phyloP scores from a whole-genome alignment of 2,888 invertebrate species.

The Aphidius colemani region DNA sequence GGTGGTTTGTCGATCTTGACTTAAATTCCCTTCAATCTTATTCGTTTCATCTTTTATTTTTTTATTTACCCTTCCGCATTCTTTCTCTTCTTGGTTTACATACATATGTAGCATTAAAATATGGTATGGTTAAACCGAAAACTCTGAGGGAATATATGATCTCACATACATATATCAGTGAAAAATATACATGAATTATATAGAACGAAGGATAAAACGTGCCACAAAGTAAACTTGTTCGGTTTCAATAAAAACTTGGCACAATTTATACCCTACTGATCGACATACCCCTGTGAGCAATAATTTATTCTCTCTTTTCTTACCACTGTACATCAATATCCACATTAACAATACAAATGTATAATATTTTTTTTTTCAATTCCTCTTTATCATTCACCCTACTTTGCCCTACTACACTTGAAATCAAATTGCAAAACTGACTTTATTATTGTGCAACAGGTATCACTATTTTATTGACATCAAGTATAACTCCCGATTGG shows the following conservation, averaged over 20 bases:
- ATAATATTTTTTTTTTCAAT: not conserved
- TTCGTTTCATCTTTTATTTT: too few species aligned
- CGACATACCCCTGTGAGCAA: conserved; percentile 48
- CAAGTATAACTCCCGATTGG: conserved; percentile 22
- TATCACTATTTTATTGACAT: conserved; percentile 23
- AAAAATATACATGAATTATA: too few species aligned
- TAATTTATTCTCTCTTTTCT: conserved; percentile 23
- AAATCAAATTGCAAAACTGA: conserved; percentile 4
- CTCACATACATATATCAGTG: too few species aligned
- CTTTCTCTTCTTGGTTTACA: too few species aligned
- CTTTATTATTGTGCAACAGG: conserved; percentile 19
- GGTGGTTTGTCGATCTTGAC: too few species aligned
- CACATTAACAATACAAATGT: not conserved
- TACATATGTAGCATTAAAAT: too few species aligned
- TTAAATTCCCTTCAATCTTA: too few species aligned
- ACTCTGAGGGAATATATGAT: too few species aligned
- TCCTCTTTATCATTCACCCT: not conserved
- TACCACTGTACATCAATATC: conserved; percentile 10
- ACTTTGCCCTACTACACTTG: conserved; percentile 12
- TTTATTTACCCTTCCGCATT: too few species aligned
- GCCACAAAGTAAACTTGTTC: conserved; percentile 43
- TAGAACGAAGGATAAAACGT: too few species aligned
- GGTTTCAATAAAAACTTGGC: conserved; percentile 48
- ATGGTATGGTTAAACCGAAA: too few species aligned
- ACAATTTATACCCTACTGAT: conserved; percentile 51